Percentiles rank a stretch among this genome's conserved stretches.
These are phyloP conservation scores for Spheniscus humboldti DNA, from an alignment of 2,797 vertebrate genomes.

Conservation along the genomic window DNA sequence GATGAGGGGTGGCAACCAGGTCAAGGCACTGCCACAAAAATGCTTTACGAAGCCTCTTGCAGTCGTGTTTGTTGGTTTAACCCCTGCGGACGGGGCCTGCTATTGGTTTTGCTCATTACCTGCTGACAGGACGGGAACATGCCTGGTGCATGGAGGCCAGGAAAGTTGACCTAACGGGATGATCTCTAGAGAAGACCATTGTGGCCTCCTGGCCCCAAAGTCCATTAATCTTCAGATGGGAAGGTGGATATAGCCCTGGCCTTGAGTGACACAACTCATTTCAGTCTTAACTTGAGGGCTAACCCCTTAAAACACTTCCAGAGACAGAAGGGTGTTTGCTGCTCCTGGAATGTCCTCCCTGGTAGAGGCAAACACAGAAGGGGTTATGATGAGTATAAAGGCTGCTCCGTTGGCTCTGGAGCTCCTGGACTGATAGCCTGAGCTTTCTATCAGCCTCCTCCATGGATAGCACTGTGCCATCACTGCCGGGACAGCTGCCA, in stretches of 20 bases:
- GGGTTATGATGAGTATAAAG: background rate
- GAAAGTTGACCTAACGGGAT: background rate
- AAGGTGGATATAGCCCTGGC: background rate
- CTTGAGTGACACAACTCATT: background rate
- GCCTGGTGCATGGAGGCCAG: background rate
- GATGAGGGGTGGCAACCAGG: background rate
- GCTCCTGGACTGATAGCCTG: background rate
- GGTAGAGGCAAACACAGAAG: accelerated
- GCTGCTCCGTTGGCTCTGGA: background rate
- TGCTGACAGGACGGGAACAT: background rate
- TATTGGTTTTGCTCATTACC: background rate
- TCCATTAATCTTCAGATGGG: background rate
- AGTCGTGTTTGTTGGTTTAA: background rate
- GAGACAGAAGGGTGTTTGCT: background rate
- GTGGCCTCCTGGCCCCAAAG: background rate
- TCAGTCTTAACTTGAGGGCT: background rate
- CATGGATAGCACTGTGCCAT: accelerated
- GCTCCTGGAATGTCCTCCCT: background rate
- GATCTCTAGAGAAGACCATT: background rate
- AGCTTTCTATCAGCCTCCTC: background rate
- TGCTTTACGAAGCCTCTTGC: accelerated
- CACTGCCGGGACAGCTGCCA: background rate
- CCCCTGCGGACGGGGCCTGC: accelerated
- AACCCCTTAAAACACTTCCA: background rate
- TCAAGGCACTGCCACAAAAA: background rate